phyloP scores from a whole-genome alignment of 2,113 vertebrate genomes.

The Rhynchomys soricoides region DNA sequence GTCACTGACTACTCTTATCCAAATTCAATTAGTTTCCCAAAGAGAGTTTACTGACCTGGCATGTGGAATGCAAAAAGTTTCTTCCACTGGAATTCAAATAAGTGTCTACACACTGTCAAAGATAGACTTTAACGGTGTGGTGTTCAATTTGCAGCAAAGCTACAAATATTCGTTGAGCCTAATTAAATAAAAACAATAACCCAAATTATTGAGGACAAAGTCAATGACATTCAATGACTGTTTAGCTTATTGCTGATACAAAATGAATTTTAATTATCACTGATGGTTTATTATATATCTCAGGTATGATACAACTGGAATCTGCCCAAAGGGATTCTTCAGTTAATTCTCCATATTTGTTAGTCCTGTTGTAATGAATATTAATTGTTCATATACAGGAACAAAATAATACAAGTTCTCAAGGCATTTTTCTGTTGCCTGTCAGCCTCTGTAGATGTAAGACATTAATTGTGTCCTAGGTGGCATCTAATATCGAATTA shows the following conservation, averaged over 20 bases:
- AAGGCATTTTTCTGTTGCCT: slow-evolving; percentile 67
- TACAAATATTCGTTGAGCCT: slow-evolving; percentile 84
- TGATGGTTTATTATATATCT: slow-evolving; percentile 85
- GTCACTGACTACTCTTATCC: neutral
- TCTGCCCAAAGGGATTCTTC: slow-evolving; percentile 79
- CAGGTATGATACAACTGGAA: slow-evolving; percentile 80
- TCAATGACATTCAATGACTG: slow-evolving; percentile 83
- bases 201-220: slow-evolving; percentile 83
- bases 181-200: slow-evolving; percentile 88
- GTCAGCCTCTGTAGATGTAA: slow-evolving; percentile 60
- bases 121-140: neutral
- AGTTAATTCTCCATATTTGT: slow-evolving; percentile 71
- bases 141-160: slow-evolving; percentile 60
- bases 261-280: slow-evolving; percentile 88
- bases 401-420: slow-evolving; percentile 77
- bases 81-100: slow-evolving; percentile 11
- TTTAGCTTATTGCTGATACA: slow-evolving; percentile 79
- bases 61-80: neutral
- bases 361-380: slow-evolving; percentile 73
- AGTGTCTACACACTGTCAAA: slow-evolving; percentile 34
- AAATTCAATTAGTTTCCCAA: slow-evolving; percentile 5
- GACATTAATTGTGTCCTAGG: slow-evolving; percentile 78
- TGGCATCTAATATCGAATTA: slow-evolving; percentile 78
- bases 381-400: slow-evolving; percentile 81
- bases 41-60: slow-evolving; percentile 19